Percentiles rank a stretch among this genome's conserved stretches.
Evolutionary conservation across 2,888 invertebrate genomes (phyloP).

Genomic region (Dynastes maya): DNA sequence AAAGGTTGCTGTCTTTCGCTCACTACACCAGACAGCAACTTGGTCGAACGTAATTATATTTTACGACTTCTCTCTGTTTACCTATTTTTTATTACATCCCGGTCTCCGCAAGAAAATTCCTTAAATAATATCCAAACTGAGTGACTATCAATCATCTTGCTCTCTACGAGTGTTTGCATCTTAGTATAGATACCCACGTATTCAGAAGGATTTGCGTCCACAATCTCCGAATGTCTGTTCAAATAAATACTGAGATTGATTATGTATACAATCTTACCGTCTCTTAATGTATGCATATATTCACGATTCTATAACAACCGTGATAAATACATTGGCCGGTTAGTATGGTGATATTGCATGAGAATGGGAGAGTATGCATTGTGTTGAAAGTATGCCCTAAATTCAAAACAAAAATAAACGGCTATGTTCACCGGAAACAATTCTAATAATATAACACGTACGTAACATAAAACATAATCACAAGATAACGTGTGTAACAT

Average conservation of each 20-base stretch:
- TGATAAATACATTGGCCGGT: neutral
- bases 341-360: too few species aligned
- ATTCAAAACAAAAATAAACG: conserved; percentile 23
- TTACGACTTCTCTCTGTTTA: conserved; percentile 10
- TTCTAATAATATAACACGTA: too few species aligned
- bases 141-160: conserved; percentile 12
- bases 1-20: neutral
- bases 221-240: conserved; percentile 12
- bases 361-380: neutral
- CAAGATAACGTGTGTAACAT: neutral
- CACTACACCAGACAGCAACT: neutral
- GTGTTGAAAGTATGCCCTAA: neutral
- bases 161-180: conserved; percentile 12
- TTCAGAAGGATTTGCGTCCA: conserved; percentile 14
- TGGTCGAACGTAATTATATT: neutral
- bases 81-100: conserved; percentile 3
- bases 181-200: neutral
- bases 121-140: conserved; percentile 10
- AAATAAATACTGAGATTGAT: conserved; percentile 29
- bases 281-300: neutral
- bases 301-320: conserved; percentile 2
- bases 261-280: conserved; percentile 12
- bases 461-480: conserved; percentile 4
- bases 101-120: neutral
- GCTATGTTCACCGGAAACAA: neutral